Evolutionary conservation across 2,888 invertebrate species (phyloP).

Genomic region (Oligia fasciuncula): DNA sequence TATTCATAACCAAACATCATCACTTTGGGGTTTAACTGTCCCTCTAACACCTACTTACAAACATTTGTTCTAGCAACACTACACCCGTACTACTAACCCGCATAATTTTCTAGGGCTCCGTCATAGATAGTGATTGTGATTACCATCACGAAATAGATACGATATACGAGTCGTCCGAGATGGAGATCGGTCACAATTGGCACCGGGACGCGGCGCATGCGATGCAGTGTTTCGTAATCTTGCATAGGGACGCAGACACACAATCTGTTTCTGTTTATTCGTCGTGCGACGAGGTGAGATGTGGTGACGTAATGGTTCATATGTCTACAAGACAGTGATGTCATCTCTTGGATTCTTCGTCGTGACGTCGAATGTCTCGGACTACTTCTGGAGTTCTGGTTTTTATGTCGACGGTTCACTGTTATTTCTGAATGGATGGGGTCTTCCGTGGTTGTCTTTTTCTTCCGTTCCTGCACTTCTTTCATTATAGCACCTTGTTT

Average conservation of each 20-base stretch:
- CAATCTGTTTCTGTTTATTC: constrained; percentile 69
- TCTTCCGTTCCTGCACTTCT: constrained; percentile 16
- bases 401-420: constrained; percentile 10
- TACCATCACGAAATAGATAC: constrained; percentile 85
- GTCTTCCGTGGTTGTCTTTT: constrained; percentile 11
- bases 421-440: neutral
- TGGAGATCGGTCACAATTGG: constrained; percentile 72
- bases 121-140: constrained; percentile 72
- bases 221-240: constrained; percentile 74
- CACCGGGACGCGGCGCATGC: constrained; percentile 77
- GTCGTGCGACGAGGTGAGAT: constrained; percentile 77
- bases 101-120: constrained; percentile 66
- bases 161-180: constrained; percentile 82
- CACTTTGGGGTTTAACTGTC: neutral
- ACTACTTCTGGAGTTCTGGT: constrained; percentile 3
- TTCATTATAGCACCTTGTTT: constrained; percentile 9
- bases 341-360: constrained; percentile 32
- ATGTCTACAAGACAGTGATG: constrained; percentile 31
- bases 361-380: neutral
- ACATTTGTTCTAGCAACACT: constrained; percentile 4
- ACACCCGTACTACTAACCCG: constrained; percentile 63
- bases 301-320: constrained; percentile 3
- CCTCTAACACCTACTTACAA: constrained; percentile 31
- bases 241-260: constrained; percentile 72
- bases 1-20: neutral